Evolutionary conservation across 2,888 invertebrate species (phyloP), one percentile per base, ranked within the genome.

Genomic region (Pyralis farinalis): DNA sequence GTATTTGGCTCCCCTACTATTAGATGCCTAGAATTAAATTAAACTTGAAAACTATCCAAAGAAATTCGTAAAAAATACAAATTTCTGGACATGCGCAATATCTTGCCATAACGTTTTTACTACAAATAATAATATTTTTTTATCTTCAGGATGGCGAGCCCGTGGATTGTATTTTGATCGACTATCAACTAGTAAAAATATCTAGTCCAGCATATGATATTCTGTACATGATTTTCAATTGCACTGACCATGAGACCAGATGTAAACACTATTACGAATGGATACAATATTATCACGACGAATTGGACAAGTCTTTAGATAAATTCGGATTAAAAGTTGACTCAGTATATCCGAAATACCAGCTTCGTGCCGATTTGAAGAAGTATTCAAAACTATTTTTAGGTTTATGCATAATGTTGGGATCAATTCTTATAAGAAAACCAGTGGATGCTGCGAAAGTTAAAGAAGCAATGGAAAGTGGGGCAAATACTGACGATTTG

Each of bases 161-260:
- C 0, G 41, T 52, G 1, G 49, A 65, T 2, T 57, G 57, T 7
- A 47, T 72, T 0, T 46, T 73, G 44, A 61, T 75, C 1, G 74
- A 75, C 45, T 75, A 68, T 40, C 73, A 74, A 42, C 1, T 60
- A 8, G 47, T 57, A 0, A 61, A 36, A 32, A 55, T 53, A 34
- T 49, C 43, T 5, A 67, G 46, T 7, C 73, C 74, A 2, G 64
- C 43, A 0, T 34, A 35, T 3, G 74, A 74, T 10, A 16, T 75
- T 0, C 48, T 62, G 3, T 68, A 62, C 46, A 43, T 69, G 45
- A 45, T 73, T 7, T 67, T 71, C 41, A 65, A 56, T 42, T 65
- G 72, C 34, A 66, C 68, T 0, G 54, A 69, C 29, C 51, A 73
- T 9, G 51, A 52, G n/a, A 55, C 55, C 0, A 60, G 72, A 12